Evolutionary conservation across 2,113 vertebrate species (phyloP).

Genomic region (Cheirogaleus medius): DNA sequence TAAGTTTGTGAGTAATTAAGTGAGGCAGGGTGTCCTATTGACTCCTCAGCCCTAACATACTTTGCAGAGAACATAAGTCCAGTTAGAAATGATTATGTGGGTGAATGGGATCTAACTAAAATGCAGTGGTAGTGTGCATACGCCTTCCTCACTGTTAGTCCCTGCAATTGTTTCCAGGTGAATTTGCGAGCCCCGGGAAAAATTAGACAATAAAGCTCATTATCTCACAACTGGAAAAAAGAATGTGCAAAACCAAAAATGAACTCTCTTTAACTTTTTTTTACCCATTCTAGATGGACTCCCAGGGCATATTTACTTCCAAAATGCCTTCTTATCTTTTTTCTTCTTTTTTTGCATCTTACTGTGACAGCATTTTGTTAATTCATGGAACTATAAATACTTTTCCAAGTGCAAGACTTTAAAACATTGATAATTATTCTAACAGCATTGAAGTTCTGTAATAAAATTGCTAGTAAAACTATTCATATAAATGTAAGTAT

Average conservation of each 20-base stretch:
- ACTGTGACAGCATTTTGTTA: neutral
- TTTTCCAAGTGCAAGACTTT: neutral
- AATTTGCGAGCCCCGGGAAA: neutral
- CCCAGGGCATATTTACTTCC: neutral
- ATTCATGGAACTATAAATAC: neutral
- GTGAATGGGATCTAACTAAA: neutral
- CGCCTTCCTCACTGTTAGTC: neutral
- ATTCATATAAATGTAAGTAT: neutral
- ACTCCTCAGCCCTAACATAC: neutral
- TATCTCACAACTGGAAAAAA: neutral
- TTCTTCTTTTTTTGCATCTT: neutral
- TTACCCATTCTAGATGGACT: neutral
- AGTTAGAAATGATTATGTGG: neutral
- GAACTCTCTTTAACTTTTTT: neutral
- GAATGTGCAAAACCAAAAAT: neutral
- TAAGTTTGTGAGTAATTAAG: neutral
- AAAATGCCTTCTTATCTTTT: neutral
- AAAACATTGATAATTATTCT: neutral
- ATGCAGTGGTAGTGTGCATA: neutral
- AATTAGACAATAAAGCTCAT: slow-evolving; percentile 35
- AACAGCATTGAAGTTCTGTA: neutral
- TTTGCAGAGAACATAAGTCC: neutral
- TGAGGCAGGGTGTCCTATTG: neutral
- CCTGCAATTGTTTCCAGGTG: neutral
- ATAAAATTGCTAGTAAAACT: slow-evolving; percentile 29